Conservation (phyloP, 2,113 vertebrate genomes). For the Chloropsis hardwickii region DNA sequence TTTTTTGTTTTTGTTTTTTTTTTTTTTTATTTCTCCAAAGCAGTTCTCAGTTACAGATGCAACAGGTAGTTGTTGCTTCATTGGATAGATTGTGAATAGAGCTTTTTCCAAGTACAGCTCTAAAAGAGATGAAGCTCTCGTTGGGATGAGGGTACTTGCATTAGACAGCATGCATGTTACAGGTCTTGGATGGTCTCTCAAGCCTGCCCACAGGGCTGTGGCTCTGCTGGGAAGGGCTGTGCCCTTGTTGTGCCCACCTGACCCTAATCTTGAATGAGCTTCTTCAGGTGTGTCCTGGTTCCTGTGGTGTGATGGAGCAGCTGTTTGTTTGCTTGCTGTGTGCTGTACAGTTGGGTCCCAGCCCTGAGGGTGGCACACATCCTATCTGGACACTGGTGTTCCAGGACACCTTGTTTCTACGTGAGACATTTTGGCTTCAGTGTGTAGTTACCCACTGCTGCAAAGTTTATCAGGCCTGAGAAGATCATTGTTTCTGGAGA, state of each 20-base stretch:
- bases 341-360: neutral
- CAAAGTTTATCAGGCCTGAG: neutral
- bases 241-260: rapidly evolving
- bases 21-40: neutral
- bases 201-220: rapidly evolving
- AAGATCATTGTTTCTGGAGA: neutral
- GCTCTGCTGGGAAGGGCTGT: neutral
- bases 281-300: rapidly evolving
- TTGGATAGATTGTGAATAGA: neutral
- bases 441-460: neutral
- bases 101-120: neutral
- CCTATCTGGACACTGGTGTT: rapidly evolving
- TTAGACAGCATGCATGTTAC: neutral
- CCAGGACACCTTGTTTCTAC: neutral
- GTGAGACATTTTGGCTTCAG: rapidly evolving
- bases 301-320: neutral
- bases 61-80: neutral
- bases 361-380: rapidly evolving
- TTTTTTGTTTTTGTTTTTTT: neutral
- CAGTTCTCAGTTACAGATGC: neutral
- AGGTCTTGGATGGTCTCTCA: neutral
- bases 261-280: rapidly evolving
- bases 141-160: rapidly evolving
- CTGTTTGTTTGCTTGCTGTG: neutral
- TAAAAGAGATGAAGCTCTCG: neutral